Evolutionary conservation across 2,113 vertebrate genomes (phyloP), one percentile per base, ranked within the genome.

Genomic region (Athene noctua): DNA sequence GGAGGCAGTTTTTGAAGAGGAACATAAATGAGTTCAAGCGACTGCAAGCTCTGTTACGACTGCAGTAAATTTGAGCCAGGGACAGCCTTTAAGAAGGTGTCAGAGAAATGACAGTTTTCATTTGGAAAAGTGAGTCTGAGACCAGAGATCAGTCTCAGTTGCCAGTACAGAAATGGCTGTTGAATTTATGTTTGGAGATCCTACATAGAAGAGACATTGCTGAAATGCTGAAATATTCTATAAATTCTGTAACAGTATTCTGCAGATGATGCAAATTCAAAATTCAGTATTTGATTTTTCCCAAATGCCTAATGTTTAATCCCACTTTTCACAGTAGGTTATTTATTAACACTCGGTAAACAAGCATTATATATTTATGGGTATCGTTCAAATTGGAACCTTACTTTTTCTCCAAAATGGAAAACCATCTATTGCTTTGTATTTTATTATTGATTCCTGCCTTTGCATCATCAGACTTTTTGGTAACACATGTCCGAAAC

Each of bases 241-340:
- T 47, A 51, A 25, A 23, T 52, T 54, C n/a, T 63, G 18, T 46
- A 80, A 47, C 14, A 42, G 32, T 44, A n/a, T 86, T 67, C 59
- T 65, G 22, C 47, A 73, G 61, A 55, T 55, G 8, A 71, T 75
- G 51, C 55, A 47, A 78, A 92, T 85, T 85, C 47, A 86, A 66
- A 90, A 80, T 40, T 66, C 79, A 75, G 65, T 80, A 55, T 93
- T 97, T 93, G 88, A 65, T 94, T 79, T 91, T 90, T 62, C 55
- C 22, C 1, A 15, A 63, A 90, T 94, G 85, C 93, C 65, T 97
- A 97, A 98, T 98, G 90, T 88, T 97, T 98, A 98, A 98, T 96
- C 97, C 72, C 17, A 90, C 75, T 96, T 97, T 94, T 90, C 59
- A 84, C 61, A 77, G 38, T 72, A 55, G 46, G 73, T 93, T 96